These are phyloP conservation scores for Calliphora vomitoria DNA, from an alignment of 2,888 invertebrate species.

Conservation along the genomic window DNA sequence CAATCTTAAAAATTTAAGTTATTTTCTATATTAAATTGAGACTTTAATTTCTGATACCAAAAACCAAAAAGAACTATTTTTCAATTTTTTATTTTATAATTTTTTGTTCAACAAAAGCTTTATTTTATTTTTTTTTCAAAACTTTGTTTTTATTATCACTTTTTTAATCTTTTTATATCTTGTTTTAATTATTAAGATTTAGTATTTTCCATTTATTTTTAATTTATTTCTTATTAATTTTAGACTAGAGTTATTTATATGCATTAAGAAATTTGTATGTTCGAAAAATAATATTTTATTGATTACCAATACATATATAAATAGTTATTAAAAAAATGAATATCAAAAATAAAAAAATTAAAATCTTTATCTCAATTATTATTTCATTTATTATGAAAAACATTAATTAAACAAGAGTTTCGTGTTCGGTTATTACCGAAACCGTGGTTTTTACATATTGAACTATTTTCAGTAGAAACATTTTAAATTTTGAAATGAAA, in stretches of 20 bases:
- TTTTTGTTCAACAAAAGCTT: constrained; percentile 38
- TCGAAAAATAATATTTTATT: constrained; percentile 61
- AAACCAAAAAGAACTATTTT: constrained; percentile 45
- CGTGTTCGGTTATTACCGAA: too few relatives aligned
- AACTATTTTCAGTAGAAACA: too few relatives aligned
- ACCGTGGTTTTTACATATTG: too few relatives aligned
- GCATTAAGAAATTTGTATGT: constrained; percentile 62
- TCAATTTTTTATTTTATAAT: constrained; percentile 11
- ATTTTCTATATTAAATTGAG: constrained; percentile 12
- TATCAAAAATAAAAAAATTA: constrained; percentile 28
- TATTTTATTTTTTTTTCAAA: constrained; percentile 55
- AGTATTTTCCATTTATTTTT: constrained; percentile 28
- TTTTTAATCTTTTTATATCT: constrained; percentile 18
- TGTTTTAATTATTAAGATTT: constrained; percentile 1
- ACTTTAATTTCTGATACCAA: constrained; percentile 67
- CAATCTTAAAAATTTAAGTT: background rate
- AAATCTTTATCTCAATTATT: background rate
- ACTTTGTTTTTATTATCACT: constrained; percentile 25
- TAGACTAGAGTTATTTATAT: constrained; percentile 55
- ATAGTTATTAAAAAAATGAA: constrained; percentile 69
- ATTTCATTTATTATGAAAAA: too few relatives aligned
- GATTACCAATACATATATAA: constrained; percentile 66
- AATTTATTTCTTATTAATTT: constrained; percentile 39
- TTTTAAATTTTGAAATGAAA: too few relatives aligned
- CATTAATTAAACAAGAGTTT: too few relatives aligned